These are phyloP conservation scores for Stenopsyche tienmushanensis DNA, from an alignment of 1,140 invertebrate species.

Conservation along the genomic window DNA sequence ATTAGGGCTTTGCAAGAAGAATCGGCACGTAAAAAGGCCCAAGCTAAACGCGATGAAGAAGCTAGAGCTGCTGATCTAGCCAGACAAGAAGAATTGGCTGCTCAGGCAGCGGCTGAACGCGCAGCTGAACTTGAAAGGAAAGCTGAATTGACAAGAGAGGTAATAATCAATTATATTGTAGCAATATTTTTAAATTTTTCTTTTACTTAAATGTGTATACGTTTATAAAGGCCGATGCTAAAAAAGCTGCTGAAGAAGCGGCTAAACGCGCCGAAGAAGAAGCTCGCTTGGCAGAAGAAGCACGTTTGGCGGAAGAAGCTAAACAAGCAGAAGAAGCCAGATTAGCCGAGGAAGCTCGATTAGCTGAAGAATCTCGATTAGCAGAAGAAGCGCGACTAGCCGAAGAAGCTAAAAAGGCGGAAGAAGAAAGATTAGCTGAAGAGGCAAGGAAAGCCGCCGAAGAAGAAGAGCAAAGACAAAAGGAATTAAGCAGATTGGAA, in stretches of 20 bases:
- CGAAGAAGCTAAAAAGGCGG: constrained; percentile 51
- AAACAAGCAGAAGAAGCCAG: constrained; percentile 47
- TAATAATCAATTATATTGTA: constrained; percentile 4
- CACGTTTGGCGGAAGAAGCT: constrained; percentile 34
- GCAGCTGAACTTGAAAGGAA: constrained; percentile 51
- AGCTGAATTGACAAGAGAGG: constrained; percentile 46
- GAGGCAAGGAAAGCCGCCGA: constrained; percentile 56
- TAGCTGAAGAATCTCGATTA: constrained; percentile 54
- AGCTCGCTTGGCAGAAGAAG: constrained; percentile 51
- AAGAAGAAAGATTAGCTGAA: constrained; percentile 56
- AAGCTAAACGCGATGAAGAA: constrained; percentile 50
- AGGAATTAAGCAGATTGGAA: constrained; percentile 54
- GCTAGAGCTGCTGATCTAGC: constrained; percentile 46
- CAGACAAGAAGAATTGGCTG: constrained; percentile 48
- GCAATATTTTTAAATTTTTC: neutral
- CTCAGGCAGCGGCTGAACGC: constrained; percentile 50
- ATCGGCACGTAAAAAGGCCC: constrained; percentile 49
- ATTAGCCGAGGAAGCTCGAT: constrained; percentile 52
- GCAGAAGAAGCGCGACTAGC: constrained; percentile 53
- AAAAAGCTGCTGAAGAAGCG: constrained; percentile 41
- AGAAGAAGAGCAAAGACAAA: constrained; percentile 60
- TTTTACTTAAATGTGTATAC: too few species aligned
- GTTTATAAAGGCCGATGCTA: constrained; percentile 24
- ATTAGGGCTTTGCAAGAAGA: constrained; percentile 51
- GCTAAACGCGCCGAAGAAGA: constrained; percentile 46